Conservation (phyloP, 2,888 invertebrate genomes). For the Machimus rusticus region DNA sequence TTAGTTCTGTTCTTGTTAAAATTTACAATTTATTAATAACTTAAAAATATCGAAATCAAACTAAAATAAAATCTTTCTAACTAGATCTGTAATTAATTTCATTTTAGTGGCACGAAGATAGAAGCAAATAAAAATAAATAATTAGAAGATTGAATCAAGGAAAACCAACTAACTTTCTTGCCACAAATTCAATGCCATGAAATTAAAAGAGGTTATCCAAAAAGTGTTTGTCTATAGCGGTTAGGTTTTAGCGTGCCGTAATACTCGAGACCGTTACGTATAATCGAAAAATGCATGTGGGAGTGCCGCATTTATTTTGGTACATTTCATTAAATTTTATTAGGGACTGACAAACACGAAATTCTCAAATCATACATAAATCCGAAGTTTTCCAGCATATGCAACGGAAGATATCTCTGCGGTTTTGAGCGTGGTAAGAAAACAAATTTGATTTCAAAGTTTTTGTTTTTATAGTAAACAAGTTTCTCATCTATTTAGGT, state of each 20-base stretch:
- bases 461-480: slow-evolving; percentile 33
- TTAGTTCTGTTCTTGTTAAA: too few relatives aligned
- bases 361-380: slow-evolving; percentile 34
- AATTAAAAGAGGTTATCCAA: too few relatives aligned
- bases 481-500: neutral
- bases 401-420: slow-evolving; percentile 5
- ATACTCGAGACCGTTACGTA: neutral
- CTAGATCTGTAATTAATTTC: too few relatives aligned
- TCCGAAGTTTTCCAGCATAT: neutral
- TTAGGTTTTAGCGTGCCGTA: neutral
- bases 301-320: neutral
- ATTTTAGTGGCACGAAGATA: too few relatives aligned
- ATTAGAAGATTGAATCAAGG: too few relatives aligned
- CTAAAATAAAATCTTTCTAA: too few relatives aligned
- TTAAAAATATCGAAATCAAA: too few relatives aligned
- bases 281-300: neutral
- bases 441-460: slow-evolving; percentile 35
- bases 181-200: too few relatives aligned
- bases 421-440: slow-evolving; percentile 23
- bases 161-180: too few relatives aligned
- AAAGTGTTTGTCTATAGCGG: neutral
- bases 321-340: slow-evolving; percentile 28
- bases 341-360: neutral
- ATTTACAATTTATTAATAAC: too few relatives aligned
- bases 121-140: too few relatives aligned